phyloP scores from a whole-genome alignment of 1,140 invertebrate species.

The Cryptotermes secundus region DNA sequence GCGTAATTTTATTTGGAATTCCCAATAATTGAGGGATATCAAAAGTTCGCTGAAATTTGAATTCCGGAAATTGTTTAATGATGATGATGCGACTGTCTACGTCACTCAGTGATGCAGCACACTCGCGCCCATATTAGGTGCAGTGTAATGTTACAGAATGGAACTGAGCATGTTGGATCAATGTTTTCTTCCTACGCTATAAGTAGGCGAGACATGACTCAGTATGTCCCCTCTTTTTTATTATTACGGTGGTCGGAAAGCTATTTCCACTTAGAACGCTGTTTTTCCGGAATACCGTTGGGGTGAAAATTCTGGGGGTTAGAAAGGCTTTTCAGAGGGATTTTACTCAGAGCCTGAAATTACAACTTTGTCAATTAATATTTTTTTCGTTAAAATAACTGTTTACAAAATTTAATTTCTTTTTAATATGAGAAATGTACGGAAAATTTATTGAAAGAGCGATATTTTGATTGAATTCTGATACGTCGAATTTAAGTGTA shows the following conservation, averaged over 20 bases:
- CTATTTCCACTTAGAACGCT: background rate
- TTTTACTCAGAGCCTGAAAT: background rate
- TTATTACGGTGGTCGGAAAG: conserved; percentile 5
- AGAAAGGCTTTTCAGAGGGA: background rate
- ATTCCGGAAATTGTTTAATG: too few species aligned
- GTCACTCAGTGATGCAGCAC: too few species aligned
- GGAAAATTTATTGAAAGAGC: too few species aligned
- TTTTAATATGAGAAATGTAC: too few species aligned
- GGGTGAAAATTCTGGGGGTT: background rate
- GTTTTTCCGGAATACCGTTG: background rate
- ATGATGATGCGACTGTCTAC: too few species aligned
- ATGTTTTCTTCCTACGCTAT: background rate
- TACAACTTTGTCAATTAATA: background rate
- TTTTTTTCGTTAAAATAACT: background rate
- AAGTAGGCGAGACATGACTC: background rate
- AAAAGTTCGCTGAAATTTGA: too few species aligned
- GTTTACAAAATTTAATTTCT: too few species aligned
- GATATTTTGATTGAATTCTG: too few species aligned
- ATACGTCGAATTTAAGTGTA: too few species aligned
- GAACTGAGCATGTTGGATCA: background rate
- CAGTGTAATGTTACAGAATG: background rate
- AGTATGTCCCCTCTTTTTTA: background rate
- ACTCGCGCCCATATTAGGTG: too few species aligned
- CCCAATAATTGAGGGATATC: too few species aligned
- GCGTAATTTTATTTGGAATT: too few species aligned